Percentiles rank a stretch among this genome's conserved stretches.
Conservation (phyloP, 2,888 invertebrate species). For the Hofmannophila pseudospretella region DNA sequence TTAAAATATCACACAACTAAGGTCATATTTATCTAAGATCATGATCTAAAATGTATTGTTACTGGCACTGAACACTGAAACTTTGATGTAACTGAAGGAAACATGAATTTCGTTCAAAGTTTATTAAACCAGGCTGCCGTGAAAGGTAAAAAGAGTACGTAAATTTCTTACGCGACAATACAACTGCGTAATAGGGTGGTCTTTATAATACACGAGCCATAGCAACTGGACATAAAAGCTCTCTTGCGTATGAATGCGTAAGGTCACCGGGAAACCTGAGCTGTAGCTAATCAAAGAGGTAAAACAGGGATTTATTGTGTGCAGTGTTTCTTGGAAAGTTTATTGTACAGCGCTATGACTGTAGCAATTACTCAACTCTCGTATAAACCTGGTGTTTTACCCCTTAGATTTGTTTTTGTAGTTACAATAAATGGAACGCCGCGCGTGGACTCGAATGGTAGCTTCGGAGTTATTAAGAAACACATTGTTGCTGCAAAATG, state of each 20-base stretch:
- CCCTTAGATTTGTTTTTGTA: constrained; percentile 21
- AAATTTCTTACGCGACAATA: constrained; percentile 12
- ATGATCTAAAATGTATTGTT: no score
- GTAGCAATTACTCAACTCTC: constrained; percentile 68
- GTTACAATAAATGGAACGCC: constrained; percentile 20
- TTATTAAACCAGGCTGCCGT: no score
- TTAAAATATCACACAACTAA: no score
- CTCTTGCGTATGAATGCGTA: constrained; percentile 37
- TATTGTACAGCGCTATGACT: constrained; percentile 68
- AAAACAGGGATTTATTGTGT: constrained; percentile 72
- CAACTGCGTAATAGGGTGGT: constrained; percentile 47
- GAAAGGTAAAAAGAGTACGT: no score
- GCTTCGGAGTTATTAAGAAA: constrained; percentile 21
- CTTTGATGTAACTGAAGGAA: no score
- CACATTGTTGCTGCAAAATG: constrained; percentile 22
- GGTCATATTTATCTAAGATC: no score
- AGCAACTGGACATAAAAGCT: constrained; percentile 34
- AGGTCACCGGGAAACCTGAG: constrained; percentile 64
- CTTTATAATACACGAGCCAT: constrained; percentile 45
- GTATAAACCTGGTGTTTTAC: constrained; percentile 39
- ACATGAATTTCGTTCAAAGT: no score
- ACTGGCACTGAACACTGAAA: no score
- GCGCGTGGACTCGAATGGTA: constrained; percentile 8
- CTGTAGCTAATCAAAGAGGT: constrained; percentile 68
- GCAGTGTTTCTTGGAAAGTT: constrained; percentile 64